Base-by-base conservation (phyloP, 1,140 invertebrate genomes). In the Magallana angulata region DNA sequence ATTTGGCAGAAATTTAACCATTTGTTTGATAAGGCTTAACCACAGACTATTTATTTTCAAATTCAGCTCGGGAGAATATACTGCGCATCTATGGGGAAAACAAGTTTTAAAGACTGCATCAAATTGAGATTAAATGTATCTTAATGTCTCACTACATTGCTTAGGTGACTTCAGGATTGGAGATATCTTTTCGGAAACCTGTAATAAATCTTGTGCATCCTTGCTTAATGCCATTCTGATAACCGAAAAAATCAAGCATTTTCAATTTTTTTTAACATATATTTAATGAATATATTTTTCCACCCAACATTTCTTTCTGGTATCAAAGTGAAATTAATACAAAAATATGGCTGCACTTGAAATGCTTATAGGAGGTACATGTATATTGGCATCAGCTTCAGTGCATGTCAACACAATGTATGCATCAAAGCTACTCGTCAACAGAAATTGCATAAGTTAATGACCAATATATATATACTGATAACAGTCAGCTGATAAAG, bases 11-110 rank as follows among this genome's bases (percentile, higher is more conserved):
- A 76, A 30, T 76, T 30, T 76, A 76, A 36, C 68, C 68, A 76
- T 76, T 76, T 76, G 36, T 76, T 76, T 76, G 68, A 76, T 76
- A 76, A 76, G 36, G 68, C 24, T 76, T 12, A 76, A 76, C 24
- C 24, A 76, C 24, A 76, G 36, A 76, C 7, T 30, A 36, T 71
- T 36, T 71, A 7, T 71, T 76, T 76, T 18, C 24, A 30, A 36
- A 76, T 30, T 36, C 24, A 76, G 68, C 24, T 36, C 14, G 36
- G 36, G 7, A 24, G 36, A 48, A 48, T 48, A 48, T 48, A 5
- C 36, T 48, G 36, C 2, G 36, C 36, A 48, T 48, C 36, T 48
- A 48, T 48, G 2, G 36, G 36, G 36, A 48, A 48, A 48, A 48
- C 3, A 5, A 48, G 36, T 4, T 48, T 48, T 48, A 48, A 48